A percentile compares a stretch with the other conserved stretches of the same genome.
Conservation (phyloP, 1,140 invertebrate species). For the Phocides pigmalion region DNA sequence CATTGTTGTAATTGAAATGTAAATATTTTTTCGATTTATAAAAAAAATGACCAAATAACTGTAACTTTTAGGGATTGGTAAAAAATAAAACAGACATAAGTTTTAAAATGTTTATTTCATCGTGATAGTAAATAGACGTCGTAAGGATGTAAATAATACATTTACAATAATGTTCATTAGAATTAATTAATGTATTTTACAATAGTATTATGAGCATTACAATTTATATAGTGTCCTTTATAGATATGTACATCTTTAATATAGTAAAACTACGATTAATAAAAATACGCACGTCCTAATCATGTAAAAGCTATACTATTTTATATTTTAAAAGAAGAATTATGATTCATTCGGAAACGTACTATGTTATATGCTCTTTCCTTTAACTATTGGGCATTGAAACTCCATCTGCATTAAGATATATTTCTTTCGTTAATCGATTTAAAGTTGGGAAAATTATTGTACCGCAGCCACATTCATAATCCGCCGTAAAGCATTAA, state of each 20-base stretch:
- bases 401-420: no score
- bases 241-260: slow-evolving; percentile 70
- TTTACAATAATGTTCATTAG: slow-evolving; percentile 56
- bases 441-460: no score
- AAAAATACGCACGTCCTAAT: slow-evolving; percentile 38
- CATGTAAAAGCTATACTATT: slow-evolving; percentile 27
- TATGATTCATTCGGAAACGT: neutral
- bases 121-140: slow-evolving; percentile 75
- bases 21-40: no score
- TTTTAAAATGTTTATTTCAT: slow-evolving; percentile 68
- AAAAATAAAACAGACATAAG: slow-evolving; percentile 37
- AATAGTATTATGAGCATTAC: slow-evolving; percentile 71
- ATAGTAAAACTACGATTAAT: slow-evolving; percentile 38
- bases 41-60: no score
- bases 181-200: slow-evolving; percentile 56
- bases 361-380: neutral
- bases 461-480: no score
- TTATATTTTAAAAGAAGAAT: neutral
- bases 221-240: slow-evolving; percentile 56
- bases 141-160: slow-evolving; percentile 75
- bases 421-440: no score
- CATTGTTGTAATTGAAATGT: no score
- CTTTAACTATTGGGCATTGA: neutral
- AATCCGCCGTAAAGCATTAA: no score
- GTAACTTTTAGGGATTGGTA: no score